Conservation (phyloP, 2,113 vertebrate genomes). For the Cyprinus carpio region DNA sequence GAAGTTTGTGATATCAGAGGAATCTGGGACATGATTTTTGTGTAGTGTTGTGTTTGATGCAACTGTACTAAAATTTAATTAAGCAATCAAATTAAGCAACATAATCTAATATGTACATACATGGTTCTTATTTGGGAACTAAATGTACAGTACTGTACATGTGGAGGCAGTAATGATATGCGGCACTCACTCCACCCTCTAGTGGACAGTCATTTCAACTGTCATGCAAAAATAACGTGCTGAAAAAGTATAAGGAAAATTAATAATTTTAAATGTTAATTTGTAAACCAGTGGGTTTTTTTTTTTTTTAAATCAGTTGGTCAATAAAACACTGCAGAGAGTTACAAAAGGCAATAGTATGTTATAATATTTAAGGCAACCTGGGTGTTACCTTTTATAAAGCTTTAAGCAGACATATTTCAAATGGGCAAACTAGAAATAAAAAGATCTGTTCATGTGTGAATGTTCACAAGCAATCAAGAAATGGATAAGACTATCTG, state of each 20-base stretch:
- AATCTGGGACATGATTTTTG: neutral
- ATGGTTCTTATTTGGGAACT: conserved; percentile 7
- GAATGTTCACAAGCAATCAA: neutral
- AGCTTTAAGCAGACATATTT: neutral
- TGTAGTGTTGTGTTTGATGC: neutral
- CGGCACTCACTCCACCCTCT: conserved; percentile 33
- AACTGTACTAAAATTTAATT: neutral
- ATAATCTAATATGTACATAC: neutral
- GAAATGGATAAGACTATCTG: no score
- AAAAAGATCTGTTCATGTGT: neutral
- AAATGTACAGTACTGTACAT: conserved; percentile 5
- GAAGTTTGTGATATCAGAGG: neutral
- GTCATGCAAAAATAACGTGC: neutral
- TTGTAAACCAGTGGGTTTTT: neutral
- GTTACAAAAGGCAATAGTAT: neutral
- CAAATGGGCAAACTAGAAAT: neutral
- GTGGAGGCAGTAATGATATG: neutral
- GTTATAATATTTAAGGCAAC: neutral
- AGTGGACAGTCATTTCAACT: conserved; percentile 24
- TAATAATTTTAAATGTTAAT: neutral
- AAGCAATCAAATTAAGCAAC: neutral
- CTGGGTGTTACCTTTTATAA: neutral
- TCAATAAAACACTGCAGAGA: neutral
- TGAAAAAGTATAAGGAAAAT: neutral
- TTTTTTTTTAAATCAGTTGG: neutral